Evolutionary conservation across 1,140 invertebrate species (phyloP).

Genomic region (Trichomalopsis sarcophagae): DNA sequence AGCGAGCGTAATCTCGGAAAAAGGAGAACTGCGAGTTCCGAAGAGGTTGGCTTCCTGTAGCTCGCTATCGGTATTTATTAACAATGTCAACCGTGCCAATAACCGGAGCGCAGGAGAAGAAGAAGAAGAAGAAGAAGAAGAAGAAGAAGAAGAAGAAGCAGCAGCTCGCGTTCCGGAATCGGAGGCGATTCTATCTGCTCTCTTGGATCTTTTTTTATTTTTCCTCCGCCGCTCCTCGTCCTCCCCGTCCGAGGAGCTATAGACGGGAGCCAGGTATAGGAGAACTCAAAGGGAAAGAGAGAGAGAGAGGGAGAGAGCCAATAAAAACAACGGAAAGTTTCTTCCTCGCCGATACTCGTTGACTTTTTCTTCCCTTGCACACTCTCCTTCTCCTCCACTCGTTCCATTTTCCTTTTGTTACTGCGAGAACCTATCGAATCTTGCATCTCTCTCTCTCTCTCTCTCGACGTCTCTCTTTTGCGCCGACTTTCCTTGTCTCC

Average conservation of each 20-base stretch:
- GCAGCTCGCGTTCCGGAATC: conserved; percentile 46
- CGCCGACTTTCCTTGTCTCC: conserved; percentile 19
- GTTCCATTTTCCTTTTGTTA: conserved; percentile 48
- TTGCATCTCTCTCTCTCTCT: neutral
- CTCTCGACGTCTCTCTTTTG: conserved; percentile 32
- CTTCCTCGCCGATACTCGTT: conserved; percentile 51
- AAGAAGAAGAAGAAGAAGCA: neutral
- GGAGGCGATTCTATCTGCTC: conserved; percentile 35
- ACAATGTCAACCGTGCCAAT: conserved; percentile 60
- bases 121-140: conserved; percentile 4
- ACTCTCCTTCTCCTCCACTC: neutral
- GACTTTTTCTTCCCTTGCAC: conserved; percentile 50
- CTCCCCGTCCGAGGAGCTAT: neutral
- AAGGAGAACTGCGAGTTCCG: neutral
- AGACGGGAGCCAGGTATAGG: neutral
- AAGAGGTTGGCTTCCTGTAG: neutral
- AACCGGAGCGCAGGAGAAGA: conserved; percentile 43
- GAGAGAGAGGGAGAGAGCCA: conserved; percentile 48
- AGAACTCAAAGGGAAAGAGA: neutral
- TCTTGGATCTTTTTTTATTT: conserved; percentile 13
- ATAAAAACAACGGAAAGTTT: conserved; percentile 64
- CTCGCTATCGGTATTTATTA: conserved; percentile 56
- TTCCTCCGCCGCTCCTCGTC: neutral
- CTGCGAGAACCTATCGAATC: conserved; percentile 38
- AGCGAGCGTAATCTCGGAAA: conserved; percentile 17